These are phyloP conservation scores for Nephrotoma flavescens DNA, from an alignment of 2,888 invertebrate species.

Conservation along the genomic window DNA sequence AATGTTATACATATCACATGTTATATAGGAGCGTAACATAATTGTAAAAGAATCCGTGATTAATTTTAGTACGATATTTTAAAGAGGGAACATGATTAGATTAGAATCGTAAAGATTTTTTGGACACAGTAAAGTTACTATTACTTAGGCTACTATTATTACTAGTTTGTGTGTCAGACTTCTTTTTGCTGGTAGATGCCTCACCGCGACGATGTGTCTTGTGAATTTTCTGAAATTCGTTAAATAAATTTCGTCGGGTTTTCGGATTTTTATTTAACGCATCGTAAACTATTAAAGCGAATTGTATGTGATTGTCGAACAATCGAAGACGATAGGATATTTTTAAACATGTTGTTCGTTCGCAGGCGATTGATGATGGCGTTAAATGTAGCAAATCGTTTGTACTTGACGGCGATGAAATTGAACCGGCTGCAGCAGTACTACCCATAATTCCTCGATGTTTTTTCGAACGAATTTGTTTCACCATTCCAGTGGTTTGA, in stretches of 20 bases:
- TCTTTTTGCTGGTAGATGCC: neutral
- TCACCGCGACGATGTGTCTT: neutral
- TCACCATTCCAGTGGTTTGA: neutral
- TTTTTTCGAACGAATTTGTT: neutral
- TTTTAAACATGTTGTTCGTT: slow-evolving; percentile 19
- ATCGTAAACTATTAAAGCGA: slow-evolving; percentile 22
- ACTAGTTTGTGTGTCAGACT: neutral
- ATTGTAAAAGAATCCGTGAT: too few relatives aligned
- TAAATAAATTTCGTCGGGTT: slow-evolving; percentile 19
- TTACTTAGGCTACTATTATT: neutral
- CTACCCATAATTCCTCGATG: neutral
- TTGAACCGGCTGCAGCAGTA: neutral
- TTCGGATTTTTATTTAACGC: slow-evolving; percentile 12
- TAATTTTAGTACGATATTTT: neutral
- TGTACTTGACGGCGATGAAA: neutral
- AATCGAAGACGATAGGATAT: slow-evolving; percentile 20
- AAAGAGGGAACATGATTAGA: neutral
- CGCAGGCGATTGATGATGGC: slow-evolving; percentile 11
- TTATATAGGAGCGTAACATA: neutral
- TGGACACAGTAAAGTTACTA: neutral
- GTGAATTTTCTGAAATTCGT: slow-evolving; percentile 16
- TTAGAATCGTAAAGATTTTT: slow-evolving; percentile 1
- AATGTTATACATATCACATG: neutral
- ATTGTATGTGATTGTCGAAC: slow-evolving; percentile 19
- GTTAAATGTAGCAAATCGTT: neutral